Conservation (phyloP, 2,113 vertebrate genomes). For the Hippocampus barbouri region DNA sequence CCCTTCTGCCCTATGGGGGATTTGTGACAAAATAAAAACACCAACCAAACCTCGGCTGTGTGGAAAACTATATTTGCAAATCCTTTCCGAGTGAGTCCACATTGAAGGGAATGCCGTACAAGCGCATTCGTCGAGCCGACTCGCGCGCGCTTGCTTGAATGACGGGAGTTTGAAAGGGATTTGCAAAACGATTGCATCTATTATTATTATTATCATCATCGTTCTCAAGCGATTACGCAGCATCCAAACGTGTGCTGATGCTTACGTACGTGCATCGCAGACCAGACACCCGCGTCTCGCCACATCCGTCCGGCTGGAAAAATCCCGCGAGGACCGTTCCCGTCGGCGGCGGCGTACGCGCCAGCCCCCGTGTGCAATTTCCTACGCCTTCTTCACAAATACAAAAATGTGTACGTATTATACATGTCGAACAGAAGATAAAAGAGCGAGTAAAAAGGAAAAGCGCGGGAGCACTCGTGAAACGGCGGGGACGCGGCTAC, state of each 20-base stretch:
- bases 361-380: conserved; percentile 59
- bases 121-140: background rate
- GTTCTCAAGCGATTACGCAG: background rate
- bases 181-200: conserved; percentile 5
- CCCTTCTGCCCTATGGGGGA: background rate
- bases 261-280: conserved; percentile 3
- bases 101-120: background rate
- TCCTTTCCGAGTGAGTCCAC: conserved; percentile 3
- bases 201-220: background rate
- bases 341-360: conserved; percentile 40
- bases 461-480: conserved; percentile 45
- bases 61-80: conserved; percentile 1
- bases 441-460: conserved; percentile 25
- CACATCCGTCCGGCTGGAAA: conserved; percentile 26
- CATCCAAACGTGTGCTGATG: background rate
- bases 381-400: conserved; percentile 62
- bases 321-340: conserved; percentile 32
- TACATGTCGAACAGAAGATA: conserved; percentile 47
- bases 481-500: conserved; percentile 50
- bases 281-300: conserved; percentile 36
- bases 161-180: background rate
- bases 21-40: conserved; percentile 26
- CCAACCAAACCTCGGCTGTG: conserved; percentile 24
- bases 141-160: background rate
- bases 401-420: conserved; percentile 55